Conservation (phyloP, 1,140 invertebrate species). For the Neuroterus valhalla region DNA sequence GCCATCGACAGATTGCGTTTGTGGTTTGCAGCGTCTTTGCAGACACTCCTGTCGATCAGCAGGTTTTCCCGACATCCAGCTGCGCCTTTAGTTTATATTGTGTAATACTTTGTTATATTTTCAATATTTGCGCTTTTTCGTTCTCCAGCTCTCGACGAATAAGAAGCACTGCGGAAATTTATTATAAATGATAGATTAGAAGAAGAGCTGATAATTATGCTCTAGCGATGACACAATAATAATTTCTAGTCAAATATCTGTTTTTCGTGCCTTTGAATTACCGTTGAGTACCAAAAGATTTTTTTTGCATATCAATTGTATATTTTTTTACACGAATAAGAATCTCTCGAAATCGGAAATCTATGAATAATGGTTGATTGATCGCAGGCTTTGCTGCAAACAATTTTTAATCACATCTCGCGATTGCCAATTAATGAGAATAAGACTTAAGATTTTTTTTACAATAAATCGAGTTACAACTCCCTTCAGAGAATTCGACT, state of each 20-base stretch:
- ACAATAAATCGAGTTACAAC: constrained; percentile 35
- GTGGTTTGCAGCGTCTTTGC: too few relatives aligned
- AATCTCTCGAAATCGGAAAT: constrained; percentile 32
- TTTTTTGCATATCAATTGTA: constrained; percentile 59
- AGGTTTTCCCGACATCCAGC: too few relatives aligned
- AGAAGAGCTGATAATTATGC: neutral
- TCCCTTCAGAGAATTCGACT: neutral
- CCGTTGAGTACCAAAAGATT: constrained; percentile 37
- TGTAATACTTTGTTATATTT: too few relatives aligned
- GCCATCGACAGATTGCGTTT: too few relatives aligned
- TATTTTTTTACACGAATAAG: constrained; percentile 57
- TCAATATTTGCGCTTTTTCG: neutral
- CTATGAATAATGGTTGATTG: constrained; percentile 37
- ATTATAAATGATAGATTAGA: neutral
- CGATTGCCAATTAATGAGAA: constrained; percentile 54
- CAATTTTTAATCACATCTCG: constrained; percentile 31
- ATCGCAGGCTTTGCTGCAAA: constrained; percentile 31
- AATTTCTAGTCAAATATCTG: constrained; percentile 58
- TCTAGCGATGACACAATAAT: constrained; percentile 37
- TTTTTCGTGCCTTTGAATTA: constrained; percentile 32
- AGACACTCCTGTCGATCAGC: too few relatives aligned
- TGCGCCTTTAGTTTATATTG: too few relatives aligned
- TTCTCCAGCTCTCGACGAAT: neutral
- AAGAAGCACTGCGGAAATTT: neutral
- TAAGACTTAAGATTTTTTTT: constrained; percentile 48